Percentiles rank a stretch among this genome's conserved stretches.
These are phyloP conservation scores for Ormyrus pomaceus DNA, from an alignment of 2,888 invertebrate genomes.

Conservation along the genomic window DNA sequence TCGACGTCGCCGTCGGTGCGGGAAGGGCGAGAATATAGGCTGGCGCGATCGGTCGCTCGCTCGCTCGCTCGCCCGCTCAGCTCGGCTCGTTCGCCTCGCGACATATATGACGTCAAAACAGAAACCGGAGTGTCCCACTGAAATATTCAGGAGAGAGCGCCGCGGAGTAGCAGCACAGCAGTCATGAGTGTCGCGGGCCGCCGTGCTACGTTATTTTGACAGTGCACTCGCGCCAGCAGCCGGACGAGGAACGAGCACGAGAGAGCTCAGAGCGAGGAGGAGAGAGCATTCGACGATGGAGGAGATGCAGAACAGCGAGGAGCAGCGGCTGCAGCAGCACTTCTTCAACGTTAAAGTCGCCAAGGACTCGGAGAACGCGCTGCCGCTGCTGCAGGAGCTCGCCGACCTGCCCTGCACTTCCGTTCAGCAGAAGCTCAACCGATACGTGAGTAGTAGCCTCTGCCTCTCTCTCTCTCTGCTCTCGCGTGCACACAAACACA, in stretches of 20 bases:
- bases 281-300: background rate
- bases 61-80: background rate
- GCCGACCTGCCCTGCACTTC: conserved; percentile 68
- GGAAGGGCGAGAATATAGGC: background rate
- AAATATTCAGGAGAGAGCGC: conserved; percentile 39
- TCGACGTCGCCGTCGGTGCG: background rate
- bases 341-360: no score
- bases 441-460: conserved; percentile 78
- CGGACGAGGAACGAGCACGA: background rate
- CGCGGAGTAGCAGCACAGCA: background rate
- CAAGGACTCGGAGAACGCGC: conserved; percentile 58
- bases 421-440: conserved; percentile 80
- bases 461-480: background rate
- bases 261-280: background rate
- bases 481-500: conserved; percentile 1
- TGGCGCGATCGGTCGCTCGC: background rate
- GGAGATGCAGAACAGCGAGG: background rate
- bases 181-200: conserved; percentile 37
- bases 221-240: conserved; percentile 15
- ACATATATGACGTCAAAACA: conserved; percentile 57
- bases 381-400: conserved; percentile 65
- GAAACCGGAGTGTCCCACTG: conserved; percentile 55
- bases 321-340: conserved; percentile 11
- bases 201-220: conserved; percentile 44
- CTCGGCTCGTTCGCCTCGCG: background rate